phyloP scores from a whole-genome alignment of 2,888 invertebrate species.

The Caenorhabditis sp. region DNA sequence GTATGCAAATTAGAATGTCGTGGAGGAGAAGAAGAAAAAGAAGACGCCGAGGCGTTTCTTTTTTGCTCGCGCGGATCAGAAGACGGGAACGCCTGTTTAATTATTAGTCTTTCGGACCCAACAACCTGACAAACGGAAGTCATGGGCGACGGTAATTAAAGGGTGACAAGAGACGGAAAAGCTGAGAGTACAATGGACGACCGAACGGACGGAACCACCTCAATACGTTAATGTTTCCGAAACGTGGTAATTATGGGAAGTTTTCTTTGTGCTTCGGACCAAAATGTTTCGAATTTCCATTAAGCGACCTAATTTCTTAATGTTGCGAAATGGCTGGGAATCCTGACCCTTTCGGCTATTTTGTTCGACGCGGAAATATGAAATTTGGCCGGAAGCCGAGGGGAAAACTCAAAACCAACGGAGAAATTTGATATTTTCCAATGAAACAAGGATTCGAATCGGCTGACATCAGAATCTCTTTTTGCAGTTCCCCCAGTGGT shows the following conservation, averaged over 20 bases:
- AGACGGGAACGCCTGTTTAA: constrained; percentile 42
- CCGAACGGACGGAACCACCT: not conserved
- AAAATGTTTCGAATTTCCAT: too few relatives aligned
- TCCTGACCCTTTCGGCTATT: not conserved
- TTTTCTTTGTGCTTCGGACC: too few relatives aligned
- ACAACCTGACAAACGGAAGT: constrained; percentile 15
- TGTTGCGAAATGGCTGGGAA: too few relatives aligned
- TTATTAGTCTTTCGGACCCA: constrained; percentile 1
- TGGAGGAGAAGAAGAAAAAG: not conserved
- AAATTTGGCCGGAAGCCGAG: not conserved
- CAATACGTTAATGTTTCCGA: not conserved
- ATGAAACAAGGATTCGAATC: not conserved
- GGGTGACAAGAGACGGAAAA: constrained; percentile 17
- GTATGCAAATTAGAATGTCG: constrained; percentile 57
- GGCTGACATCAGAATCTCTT: not conserved
- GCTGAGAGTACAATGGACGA: constrained; percentile 6
- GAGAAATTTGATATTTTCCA: not conserved
- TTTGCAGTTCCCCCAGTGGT: constrained; percentile 92
- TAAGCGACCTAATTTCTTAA: too few relatives aligned
- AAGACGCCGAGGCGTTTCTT: not conserved
- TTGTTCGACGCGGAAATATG: constrained; percentile 1
- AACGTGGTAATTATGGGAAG: too few relatives aligned
- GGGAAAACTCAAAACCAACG: not conserved
- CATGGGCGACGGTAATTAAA: constrained; percentile 33
- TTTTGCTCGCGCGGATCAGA: not conserved